phyloP scores from a whole-genome alignment of 1,140 invertebrate species.

The Homarus americanus region DNA sequence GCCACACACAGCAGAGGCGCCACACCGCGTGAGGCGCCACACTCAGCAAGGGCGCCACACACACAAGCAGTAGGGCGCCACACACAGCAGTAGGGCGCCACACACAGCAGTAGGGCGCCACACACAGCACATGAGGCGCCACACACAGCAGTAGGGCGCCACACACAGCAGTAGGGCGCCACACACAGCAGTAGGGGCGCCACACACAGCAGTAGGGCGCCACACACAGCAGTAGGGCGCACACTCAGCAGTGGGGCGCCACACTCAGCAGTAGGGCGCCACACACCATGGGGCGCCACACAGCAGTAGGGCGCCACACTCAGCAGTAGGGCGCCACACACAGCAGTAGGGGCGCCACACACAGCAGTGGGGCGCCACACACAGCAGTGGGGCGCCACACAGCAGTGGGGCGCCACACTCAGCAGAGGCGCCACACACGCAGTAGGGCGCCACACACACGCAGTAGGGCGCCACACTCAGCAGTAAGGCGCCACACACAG shows the following conservation, averaged over 20 bases:
- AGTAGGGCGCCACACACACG: background rate
- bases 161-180: background rate
- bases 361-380: too few relatives aligned
- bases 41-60: too few relatives aligned
- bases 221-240: background rate
- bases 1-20: background rate
- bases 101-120: background rate
- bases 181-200: too few relatives aligned
- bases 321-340: background rate
- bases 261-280: too few relatives aligned
- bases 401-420: background rate
- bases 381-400: background rate
- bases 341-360: too few relatives aligned
- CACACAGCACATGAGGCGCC: too few relatives aligned
- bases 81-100: background rate
- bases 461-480: background rate
- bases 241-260: background rate
- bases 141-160: background rate
- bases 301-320: background rate
- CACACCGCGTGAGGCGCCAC: background rate
- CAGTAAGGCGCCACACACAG: too few relatives aligned
- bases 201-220: too few relatives aligned
- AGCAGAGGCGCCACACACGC: background rate
- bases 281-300: too few relatives aligned
- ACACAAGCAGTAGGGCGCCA: too few relatives aligned